A percentile compares a stretch with the other conserved stretches of the same genome.
Conservation (phyloP, 2,797 vertebrate species). For the Leucoraja ocellata region DNA sequence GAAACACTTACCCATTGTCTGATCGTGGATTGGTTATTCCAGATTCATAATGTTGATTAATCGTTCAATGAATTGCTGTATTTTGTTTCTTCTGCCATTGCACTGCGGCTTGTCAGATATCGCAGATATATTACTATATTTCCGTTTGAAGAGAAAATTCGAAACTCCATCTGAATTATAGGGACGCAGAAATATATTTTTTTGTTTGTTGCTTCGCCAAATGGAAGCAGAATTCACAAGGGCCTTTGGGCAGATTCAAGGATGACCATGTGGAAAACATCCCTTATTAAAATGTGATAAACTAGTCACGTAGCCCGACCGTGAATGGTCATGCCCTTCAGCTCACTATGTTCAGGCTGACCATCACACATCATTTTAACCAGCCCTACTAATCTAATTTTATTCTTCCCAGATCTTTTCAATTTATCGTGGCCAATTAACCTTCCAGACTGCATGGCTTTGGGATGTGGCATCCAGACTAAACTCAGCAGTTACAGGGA, state of each 20-base stretch:
- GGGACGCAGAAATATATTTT: background rate
- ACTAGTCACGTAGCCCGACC: no score
- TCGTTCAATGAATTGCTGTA: background rate
- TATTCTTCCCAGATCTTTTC: no score
- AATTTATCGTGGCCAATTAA: no score
- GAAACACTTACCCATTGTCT: background rate
- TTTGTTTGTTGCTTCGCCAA: background rate
- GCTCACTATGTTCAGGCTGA: no score
- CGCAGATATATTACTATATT: no score
- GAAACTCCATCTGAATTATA: background rate
- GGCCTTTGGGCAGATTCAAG: background rate
- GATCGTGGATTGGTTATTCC: background rate
- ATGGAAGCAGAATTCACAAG: background rate
- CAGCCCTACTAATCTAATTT: no score
- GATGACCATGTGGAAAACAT: background rate
- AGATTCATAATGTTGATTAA: background rate
- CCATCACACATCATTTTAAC: no score
- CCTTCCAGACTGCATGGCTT: no score
- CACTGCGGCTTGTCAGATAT: background rate
- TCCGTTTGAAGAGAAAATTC: background rate
- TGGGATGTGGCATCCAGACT: no score
- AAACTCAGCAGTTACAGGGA: no score
- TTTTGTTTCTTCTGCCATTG: background rate
- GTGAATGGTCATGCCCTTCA: no score
- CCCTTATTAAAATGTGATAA: background rate